Evolutionary conservation across 2,113 vertebrate species (phyloP).

Genomic region (Microtus ochrogaster): DNA sequence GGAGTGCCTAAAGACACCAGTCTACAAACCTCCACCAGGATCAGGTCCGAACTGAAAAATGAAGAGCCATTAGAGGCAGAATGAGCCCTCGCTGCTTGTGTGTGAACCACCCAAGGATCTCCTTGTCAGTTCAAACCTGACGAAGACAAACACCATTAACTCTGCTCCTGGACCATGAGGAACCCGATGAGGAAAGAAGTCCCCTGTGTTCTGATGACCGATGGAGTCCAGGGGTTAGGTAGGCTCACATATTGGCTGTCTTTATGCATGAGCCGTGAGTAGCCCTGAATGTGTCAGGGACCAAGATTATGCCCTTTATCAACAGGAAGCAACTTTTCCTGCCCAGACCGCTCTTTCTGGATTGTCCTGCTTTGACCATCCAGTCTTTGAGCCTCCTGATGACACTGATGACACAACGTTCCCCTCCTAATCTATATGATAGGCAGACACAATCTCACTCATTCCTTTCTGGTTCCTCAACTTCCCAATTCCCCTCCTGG

Average conservation of each 20-base stretch:
- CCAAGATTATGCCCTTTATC: not conserved
- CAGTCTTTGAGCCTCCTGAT: not conserved
- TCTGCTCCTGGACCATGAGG: not conserved
- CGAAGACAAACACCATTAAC: not conserved
- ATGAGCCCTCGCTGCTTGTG: not conserved
- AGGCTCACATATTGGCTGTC: not conserved
- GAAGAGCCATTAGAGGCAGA: not conserved
- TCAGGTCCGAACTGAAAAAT: not conserved
- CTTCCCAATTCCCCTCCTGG: not conserved
- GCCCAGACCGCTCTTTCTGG: not conserved
- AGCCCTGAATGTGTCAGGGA: not conserved
- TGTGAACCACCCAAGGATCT: not conserved
- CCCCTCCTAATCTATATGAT: not conserved
- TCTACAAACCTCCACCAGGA: not conserved
- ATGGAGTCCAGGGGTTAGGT: not conserved
- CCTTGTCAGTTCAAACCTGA: not conserved
- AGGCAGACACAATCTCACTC: not conserved
- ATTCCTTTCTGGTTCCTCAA: not conserved
- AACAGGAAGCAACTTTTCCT: not conserved
- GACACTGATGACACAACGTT: not conserved
- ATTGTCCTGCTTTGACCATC: not conserved
- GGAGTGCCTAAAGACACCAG: not conserved
- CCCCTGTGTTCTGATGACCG: not conserved
- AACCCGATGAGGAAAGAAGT: not conserved
- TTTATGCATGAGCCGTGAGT: not conserved